A percentile compares a stretch with the other conserved stretches of the same genome.
Evolutionary conservation across 1,140 invertebrate species (phyloP).

Genomic region (Drosophila miranda): DNA sequence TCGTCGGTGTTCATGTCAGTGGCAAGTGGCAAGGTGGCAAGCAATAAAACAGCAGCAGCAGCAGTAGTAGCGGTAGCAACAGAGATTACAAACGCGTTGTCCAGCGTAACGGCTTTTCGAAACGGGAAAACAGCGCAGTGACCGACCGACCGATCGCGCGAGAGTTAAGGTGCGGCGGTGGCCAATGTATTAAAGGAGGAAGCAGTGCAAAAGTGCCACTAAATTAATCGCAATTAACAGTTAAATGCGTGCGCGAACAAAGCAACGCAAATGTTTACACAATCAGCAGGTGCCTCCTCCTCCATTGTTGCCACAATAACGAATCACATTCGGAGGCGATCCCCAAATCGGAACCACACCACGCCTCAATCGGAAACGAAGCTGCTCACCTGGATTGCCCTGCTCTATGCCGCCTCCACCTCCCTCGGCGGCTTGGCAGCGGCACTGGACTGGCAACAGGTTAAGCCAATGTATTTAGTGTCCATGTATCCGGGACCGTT

Average conservation of each 20-base stretch:
- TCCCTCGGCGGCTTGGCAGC: slow-evolving; percentile 17
- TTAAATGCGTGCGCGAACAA: slow-evolving; percentile 66
- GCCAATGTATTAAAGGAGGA: slow-evolving; percentile 34
- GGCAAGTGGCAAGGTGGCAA: slow-evolving; percentile 46
- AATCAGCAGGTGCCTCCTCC: slow-evolving; percentile 38
- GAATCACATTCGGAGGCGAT: no score
- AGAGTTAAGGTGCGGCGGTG: slow-evolving; percentile 5
- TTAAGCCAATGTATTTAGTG: slow-evolving; percentile 80
- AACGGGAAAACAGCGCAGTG: slow-evolving; percentile 46
- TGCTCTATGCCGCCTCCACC: slow-evolving; percentile 26
- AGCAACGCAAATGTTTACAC: slow-evolving; percentile 71
- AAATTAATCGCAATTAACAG: slow-evolving; percentile 50
- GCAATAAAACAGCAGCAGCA: slow-evolving; percentile 20
- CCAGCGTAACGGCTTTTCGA: slow-evolving; percentile 64
- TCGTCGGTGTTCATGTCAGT: slow-evolving; percentile 9
- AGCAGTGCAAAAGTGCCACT: slow-evolving; percentile 40
- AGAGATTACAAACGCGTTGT: slow-evolving; percentile 9
- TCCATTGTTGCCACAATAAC: slow-evolving; percentile 42
- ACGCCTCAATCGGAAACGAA: slow-evolving; percentile 12
- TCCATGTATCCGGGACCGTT: slow-evolving; percentile 70
- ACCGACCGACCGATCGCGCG: slow-evolving; percentile 21
- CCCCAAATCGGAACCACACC: slow-evolving; percentile 1
- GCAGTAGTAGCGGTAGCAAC: slow-evolving; percentile 17
- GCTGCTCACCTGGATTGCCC: slow-evolving; percentile 43
- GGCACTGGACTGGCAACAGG: slow-evolving; percentile 73